These are phyloP conservation scores for Euproctis similis DNA, from an alignment of 2,888 invertebrate species.

Conservation along the genomic window DNA sequence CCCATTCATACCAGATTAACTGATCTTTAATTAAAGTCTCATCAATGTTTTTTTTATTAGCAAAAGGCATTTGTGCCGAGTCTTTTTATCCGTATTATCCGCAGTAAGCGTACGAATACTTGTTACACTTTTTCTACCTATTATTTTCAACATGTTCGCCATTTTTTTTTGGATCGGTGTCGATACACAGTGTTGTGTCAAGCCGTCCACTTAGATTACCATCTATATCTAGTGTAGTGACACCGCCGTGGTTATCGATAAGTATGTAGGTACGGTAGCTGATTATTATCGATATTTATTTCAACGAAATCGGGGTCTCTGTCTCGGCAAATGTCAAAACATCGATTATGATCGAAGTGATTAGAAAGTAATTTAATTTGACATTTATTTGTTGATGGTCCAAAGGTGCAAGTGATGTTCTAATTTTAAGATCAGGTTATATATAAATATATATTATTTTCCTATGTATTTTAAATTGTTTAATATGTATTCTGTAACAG, in stretches of 20 bases:
- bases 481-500: no score
- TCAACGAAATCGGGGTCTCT: conserved; percentile 23
- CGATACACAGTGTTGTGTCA: conserved; percentile 30
- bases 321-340: conserved; percentile 25
- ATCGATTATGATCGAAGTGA: conserved; percentile 10
- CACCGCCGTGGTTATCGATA: conserved; percentile 45
- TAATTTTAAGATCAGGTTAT: no score
- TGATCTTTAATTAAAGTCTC: no score
- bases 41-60: conserved; percentile 7
- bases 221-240: conserved; percentile 52
- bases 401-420: no score
- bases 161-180: conserved; percentile 28
- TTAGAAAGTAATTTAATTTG: conserved; percentile 17
- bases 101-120: conserved; percentile 3
- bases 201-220: conserved; percentile 31
- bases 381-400: no score
- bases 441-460: no score
- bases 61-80: conserved; percentile 6
- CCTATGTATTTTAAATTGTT: no score
- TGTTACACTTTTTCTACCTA: conserved; percentile 20
- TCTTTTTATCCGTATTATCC: conserved; percentile 2
- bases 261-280: conserved; percentile 32
- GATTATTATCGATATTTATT: conserved; percentile 40
- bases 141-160: conserved; percentile 21
- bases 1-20: no score